A percentile compares a stretch with the other conserved stretches of the same genome.
Evolutionary conservation across 2,113 vertebrate species (phyloP).

Genomic region (Urocynchramus pylzowi): DNA sequence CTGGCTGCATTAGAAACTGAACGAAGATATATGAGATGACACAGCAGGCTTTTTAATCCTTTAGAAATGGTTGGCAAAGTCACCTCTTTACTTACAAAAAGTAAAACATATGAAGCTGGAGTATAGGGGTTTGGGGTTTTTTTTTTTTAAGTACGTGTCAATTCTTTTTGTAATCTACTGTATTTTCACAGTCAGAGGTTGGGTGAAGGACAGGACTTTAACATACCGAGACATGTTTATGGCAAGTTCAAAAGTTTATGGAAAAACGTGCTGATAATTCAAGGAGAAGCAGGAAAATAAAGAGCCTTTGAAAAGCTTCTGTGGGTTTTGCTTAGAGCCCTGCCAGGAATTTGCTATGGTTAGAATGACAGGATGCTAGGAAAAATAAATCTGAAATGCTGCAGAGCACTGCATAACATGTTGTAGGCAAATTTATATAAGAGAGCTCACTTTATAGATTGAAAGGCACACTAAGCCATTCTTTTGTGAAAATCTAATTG

Average conservation of each 20-base stretch:
- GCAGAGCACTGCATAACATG: not conserved
- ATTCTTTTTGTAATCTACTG: not conserved
- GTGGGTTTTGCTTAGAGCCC: not conserved
- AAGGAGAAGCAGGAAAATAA: not conserved
- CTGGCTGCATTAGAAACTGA: slow-evolving; percentile 41
- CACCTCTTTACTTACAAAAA: slow-evolving; percentile 43
- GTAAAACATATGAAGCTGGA: not conserved
- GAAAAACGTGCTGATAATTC: slow-evolving; percentile 34
- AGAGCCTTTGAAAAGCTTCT: not conserved
- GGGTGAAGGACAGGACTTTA: not conserved
- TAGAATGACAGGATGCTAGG: not conserved
- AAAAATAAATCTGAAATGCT: slow-evolving; percentile 2
- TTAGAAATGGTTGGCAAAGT: slow-evolving; percentile 54
- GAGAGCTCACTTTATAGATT: not conserved
- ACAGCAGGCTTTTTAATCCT: slow-evolving; percentile 56
- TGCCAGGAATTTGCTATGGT: not conserved
- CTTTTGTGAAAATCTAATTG: not conserved
- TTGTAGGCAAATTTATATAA: not conserved
- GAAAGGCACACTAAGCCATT: not conserved
- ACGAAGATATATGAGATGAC: slow-evolving; percentile 40
- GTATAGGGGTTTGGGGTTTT: not conserved
- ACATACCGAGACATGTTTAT: not conserved
- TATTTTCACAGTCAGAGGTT: not conserved
- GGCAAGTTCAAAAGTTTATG: slow-evolving; percentile 32
- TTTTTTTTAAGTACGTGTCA: not conserved